Evolutionary conservation across 2,797 vertebrate genomes (phyloP), one percentile per base, ranked within the genome.

Genomic region (Catharus ustulatus): DNA sequence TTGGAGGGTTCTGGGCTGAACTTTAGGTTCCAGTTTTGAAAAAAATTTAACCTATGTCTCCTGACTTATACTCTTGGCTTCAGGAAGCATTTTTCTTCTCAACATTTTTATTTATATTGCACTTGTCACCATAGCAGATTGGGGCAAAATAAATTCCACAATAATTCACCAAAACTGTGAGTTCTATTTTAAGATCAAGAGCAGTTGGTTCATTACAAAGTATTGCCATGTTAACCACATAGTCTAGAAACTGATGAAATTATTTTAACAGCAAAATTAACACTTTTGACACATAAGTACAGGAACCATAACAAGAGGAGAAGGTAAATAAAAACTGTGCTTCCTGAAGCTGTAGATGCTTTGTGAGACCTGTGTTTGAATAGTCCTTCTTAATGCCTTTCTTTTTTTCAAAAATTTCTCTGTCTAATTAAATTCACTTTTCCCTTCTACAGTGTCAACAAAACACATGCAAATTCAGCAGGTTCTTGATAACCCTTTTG

Each of bases 41-140:
- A 87, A 94, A 95, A 68, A 62, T 20, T 76, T 93, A 43, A 90
- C 51, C 66, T 63, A 2, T 42, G 14, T 87, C 27, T 92, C 26
- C 48, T 71, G 57, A 93, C 7, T 90, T 89, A 67, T 91, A 74
- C 22, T 84, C 27, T 72, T 89, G n/a, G 32, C 73, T 86, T 90
- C 93, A 58, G 42, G 38, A 20, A 58, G 92, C 23, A 88, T 75
- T 87, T 92, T 94, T 87, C 27, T 73, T 90, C 57, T 21, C 66
- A 59, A 77, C 14, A 51, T 43, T 74, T 93, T 95, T 94, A 75
- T 97, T 96, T 97, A 73, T 95, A 77, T 86, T 92, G 45, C 24
- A 61, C 46, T 84, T 84, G 48, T 91, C 93, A 95, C 34, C 13
- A 15, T 20, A 90, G 71, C 61, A 95, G 71, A 62, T 80, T 57